Conservation (phyloP, 1,140 invertebrate species). For the Streblospio benedicti region DNA sequence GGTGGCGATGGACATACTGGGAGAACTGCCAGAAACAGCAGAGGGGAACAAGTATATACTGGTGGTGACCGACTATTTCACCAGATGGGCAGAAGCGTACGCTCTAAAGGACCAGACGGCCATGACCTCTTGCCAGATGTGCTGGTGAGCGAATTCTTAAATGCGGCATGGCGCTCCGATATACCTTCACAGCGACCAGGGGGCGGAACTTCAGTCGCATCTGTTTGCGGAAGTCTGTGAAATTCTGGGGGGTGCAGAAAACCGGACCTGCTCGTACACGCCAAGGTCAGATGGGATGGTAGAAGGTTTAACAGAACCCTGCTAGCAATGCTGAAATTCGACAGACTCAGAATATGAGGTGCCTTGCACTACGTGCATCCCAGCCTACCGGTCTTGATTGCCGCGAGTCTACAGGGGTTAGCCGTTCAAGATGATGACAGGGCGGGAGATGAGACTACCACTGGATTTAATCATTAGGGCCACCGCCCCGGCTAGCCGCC, state of each 20-base stretch:
- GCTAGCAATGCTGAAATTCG: slow-evolving; percentile 25
- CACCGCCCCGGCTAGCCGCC: too few species aligned
- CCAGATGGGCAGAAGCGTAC: slow-evolving; percentile 29
- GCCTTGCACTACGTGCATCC: slow-evolving; percentile 18
- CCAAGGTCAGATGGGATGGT: slow-evolving; percentile 25
- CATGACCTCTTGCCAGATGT: slow-evolving; percentile 25
- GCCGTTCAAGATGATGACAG: slow-evolving; percentile 22
- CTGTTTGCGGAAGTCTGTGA: slow-evolving; percentile 12
- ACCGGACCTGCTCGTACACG: slow-evolving; percentile 18
- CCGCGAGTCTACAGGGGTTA: slow-evolving; percentile 20
- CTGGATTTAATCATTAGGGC: slow-evolving; percentile 17
- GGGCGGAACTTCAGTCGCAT: neutral
- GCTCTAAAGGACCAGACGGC: slow-evolving; percentile 24
- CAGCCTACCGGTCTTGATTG: slow-evolving; percentile 22
- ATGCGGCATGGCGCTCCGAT: slow-evolving; percentile 16
- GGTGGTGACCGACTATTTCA: slow-evolving; percentile 27
- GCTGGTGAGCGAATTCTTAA: slow-evolving; percentile 24
- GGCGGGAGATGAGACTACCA: slow-evolving; percentile 18
- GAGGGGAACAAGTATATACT: slow-evolving; percentile 30
- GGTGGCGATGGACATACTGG: slow-evolving; percentile 35
- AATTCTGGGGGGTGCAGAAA: slow-evolving; percentile 17
- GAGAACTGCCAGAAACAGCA: slow-evolving; percentile 24
- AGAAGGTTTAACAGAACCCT: slow-evolving; percentile 7
- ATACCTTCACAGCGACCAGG: slow-evolving; percentile 25
- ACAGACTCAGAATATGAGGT: slow-evolving; percentile 13